phyloP scores from a whole-genome alignment of 2,888 invertebrate genomes.

The Lycaena phlaeas region DNA sequence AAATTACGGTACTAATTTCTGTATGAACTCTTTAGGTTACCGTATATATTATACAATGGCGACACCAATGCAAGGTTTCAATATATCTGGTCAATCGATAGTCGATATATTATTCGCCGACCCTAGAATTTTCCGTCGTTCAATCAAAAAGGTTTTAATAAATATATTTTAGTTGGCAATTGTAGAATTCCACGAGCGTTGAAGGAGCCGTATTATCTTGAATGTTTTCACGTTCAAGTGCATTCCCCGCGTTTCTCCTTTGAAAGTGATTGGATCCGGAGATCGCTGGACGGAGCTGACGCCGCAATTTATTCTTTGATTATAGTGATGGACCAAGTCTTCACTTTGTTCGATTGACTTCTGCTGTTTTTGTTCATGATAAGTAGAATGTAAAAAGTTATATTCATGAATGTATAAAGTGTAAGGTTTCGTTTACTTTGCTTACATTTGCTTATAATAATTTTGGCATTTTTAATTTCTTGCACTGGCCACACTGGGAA shows the following conservation, averaged over 20 bases:
- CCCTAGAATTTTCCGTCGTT: background rate
- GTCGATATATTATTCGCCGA: background rate
- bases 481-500: no score
- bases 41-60: background rate
- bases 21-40: no score
- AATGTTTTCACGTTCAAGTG: conserved; percentile 1
- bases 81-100: background rate
- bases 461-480: no score
- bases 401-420: no score
- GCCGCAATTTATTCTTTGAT: conserved; percentile 3
- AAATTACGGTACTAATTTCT: no score
- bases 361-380: no score
- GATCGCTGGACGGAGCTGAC: background rate
- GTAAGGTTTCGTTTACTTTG: no score
- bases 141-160: background rate
- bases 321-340: background rate
- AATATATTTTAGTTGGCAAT: background rate
- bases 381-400: no score
- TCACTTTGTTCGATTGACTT: background rate
- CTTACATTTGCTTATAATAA: no score
- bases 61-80: no score
- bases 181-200: background rate
- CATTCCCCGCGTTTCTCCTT: background rate
- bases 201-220: background rate
- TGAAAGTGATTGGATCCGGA: conserved; percentile 1